Evolutionary conservation across 2,888 invertebrate species (phyloP).

Genomic region (Teleogryllus oceanicus): DNA sequence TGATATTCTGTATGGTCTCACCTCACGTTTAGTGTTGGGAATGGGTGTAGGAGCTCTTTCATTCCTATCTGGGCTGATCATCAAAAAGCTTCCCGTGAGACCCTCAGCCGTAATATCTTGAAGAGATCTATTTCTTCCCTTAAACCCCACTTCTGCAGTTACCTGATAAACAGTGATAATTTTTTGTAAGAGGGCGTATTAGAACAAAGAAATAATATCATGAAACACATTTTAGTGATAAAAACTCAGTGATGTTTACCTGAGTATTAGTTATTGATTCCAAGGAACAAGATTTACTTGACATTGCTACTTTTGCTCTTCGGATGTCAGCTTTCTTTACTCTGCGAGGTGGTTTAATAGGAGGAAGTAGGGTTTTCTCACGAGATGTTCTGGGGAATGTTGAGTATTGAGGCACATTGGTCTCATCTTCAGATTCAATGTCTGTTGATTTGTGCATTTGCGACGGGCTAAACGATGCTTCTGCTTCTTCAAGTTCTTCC

Average conservation of each 20-base stretch:
- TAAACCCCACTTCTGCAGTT: neutral
- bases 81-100: neutral
- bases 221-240: neutral
- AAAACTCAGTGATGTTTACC: neutral
- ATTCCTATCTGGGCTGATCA: neutral
- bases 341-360: neutral
- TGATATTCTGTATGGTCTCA: neutral
- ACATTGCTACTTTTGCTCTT: neutral
- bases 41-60: conserved; percentile 1
- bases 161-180: neutral
- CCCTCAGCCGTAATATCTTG: neutral
- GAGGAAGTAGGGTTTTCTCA: neutral
- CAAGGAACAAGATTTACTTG: neutral
- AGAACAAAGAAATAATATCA: neutral
- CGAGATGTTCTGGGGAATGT: neutral
- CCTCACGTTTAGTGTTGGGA: neutral
- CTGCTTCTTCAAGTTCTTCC: conserved; percentile 4
- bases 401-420: neutral
- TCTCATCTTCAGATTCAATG: conserved; percentile 2
- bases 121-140: neutral
- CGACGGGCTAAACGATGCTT: neutral
- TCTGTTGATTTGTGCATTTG: neutral
- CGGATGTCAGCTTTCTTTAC: neutral
- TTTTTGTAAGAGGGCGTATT: neutral
- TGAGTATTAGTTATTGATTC: neutral